Evolutionary conservation across 2,797 vertebrate genomes (phyloP), one percentile per base, ranked within the genome.

Genomic region (Aulostomus chinensis): DNA sequence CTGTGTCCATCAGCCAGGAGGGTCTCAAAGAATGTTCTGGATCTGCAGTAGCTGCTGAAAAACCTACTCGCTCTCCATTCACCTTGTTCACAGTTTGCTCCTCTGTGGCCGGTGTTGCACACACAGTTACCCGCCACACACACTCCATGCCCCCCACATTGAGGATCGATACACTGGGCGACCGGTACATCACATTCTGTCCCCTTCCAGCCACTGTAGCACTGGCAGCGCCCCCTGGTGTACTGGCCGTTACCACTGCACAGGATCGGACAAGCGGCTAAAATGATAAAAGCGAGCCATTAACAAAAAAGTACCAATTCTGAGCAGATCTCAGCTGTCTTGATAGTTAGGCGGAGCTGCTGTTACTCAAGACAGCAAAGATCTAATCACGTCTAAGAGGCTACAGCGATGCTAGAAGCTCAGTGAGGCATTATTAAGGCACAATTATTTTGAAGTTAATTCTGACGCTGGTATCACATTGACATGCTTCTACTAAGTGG

Each of bases 171-270:
- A 37, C 97, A 99, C 87, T 99, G 96, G 26, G 90, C 89, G 7
- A 86, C 58, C 1, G 95, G 93, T 33, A 99, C 86, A 0, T 99
- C 97, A 5, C 97, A 99, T 81, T 99, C 97, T 0, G 94, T 95
- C 60, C 97, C 95, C 85, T 98, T 98, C 97, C 97, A 99, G 60
- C 97, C 97, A 0, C 96, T 98, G 89, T 95, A 96, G 66, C 97
- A 99, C 46, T 96, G 94, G 78, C 97, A 99, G 82, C 96, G 96
- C 56, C 97, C 97, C 74, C 95, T 94, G 80, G 94, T 94, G 90
- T 99, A 99, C 68, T 99, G 95, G 41, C 97, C 97, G 0, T 98
- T 99, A 42, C 94, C 94, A 21, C 95, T 99, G 68, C 97, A 99
- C 76, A 99, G 78, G 67, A 99, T 93, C 0, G 97, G 96, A 64